Evolutionary conservation across 2,888 invertebrate species (phyloP).

Genomic region (Xanthia icteritia): DNA sequence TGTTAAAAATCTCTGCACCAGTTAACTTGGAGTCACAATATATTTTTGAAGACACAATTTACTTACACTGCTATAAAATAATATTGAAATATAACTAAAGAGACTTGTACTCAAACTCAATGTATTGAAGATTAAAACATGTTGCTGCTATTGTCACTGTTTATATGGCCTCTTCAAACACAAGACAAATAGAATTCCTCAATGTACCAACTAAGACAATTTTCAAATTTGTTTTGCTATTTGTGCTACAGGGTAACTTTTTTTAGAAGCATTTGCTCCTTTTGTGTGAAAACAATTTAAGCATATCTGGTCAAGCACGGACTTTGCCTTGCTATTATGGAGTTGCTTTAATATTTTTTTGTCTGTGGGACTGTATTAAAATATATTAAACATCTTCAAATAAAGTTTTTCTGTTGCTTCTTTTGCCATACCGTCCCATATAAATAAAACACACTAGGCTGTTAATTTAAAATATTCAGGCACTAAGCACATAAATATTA

Average conservation of each 20-base stretch:
- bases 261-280: neutral
- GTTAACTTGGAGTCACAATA: neutral
- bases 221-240: neutral
- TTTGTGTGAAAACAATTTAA: neutral
- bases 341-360: neutral
- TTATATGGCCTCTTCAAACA: neutral
- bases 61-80: neutral
- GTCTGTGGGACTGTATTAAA: too few species aligned
- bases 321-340: neutral
- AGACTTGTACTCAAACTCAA: neutral
- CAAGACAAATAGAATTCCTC: slow-evolving; percentile 29
- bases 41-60: neutral
- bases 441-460: slow-evolving; percentile 4
- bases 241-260: too few species aligned
- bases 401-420: neutral
- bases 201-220: neutral
- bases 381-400: neutral
- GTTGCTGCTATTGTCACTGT: neutral
- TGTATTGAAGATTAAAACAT: slow-evolving; percentile 21
- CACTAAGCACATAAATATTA: neutral
- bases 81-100: neutral
- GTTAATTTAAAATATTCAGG: neutral
- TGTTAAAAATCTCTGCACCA: neutral
- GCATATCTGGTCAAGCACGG: neutral
- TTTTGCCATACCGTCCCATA: neutral